phyloP scores from a whole-genome alignment of 1,140 invertebrate genomes.

The Aphelenchoides besseyi region DNA sequence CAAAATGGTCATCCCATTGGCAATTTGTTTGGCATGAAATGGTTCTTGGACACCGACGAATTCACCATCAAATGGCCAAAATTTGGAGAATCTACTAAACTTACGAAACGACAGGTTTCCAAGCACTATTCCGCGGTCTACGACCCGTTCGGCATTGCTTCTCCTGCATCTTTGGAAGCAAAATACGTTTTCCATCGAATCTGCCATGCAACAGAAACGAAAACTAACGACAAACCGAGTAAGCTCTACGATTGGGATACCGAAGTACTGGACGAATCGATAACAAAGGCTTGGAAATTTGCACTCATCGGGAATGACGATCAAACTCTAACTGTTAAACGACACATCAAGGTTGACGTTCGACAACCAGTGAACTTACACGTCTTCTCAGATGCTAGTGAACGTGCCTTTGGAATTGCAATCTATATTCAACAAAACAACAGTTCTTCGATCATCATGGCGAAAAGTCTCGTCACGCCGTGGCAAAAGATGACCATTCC shows the following conservation, averaged over 20 bases:
- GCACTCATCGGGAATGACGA: background rate
- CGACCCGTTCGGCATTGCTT: background rate
- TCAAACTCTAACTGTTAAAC: background rate
- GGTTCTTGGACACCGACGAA: background rate
- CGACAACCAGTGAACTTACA: background rate
- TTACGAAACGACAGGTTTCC: background rate
- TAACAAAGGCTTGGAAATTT: background rate
- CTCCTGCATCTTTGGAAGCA: conserved; percentile 11
- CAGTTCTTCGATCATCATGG: background rate
- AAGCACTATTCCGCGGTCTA: background rate
- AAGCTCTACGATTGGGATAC: conserved; percentile 4
- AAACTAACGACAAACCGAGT: background rate
- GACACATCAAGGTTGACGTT: background rate
- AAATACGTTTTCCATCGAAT: background rate
- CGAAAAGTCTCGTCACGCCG: background rate
- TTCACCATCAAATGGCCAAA: background rate
- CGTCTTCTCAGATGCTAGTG: conserved; percentile 9
- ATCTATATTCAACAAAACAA: background rate
- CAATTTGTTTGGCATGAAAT: background rate
- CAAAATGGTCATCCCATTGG: background rate
- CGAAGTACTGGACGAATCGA: background rate
- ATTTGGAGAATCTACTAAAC: background rate
- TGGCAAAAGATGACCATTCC: background rate
- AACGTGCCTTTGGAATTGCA: background rate
- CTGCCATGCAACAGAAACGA: background rate